Base-by-base conservation (phyloP, 1,140 invertebrate species). In the Marisa cornuarietis region DNA sequence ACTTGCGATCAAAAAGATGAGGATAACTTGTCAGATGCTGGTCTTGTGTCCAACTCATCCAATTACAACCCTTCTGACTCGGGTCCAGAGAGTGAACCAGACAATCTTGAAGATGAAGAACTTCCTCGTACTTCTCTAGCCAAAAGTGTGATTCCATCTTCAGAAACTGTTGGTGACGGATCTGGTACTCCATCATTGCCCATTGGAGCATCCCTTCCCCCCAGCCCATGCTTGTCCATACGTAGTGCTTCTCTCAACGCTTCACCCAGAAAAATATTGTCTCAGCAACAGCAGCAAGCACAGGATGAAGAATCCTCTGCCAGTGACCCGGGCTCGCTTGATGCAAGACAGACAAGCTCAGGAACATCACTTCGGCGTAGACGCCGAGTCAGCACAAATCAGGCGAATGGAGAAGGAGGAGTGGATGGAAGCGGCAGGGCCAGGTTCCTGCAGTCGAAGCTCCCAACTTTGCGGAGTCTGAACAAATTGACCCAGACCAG, bases 31-130 rank as follows among this genome's bases (percentile, higher is more conserved):
- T 77, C 76, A 13, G 76, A 77, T 51, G 68, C 76, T 20, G 76
- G 76, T 54, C 76, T 68, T 52, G 76, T 77, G 42, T 77, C 76
- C 49, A 77, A 77, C 49, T 77, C 76, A 22, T 82, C 81, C 73
- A 82, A 82, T 52, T 82, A 82, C 77, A 82, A 79, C 62, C 78
- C 81, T 8, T 82, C 81, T 9, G 81, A 82, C 49, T 82, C 81
- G 1, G 81, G 78, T 68, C 69, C 72, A 51, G 81, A 84, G 16
- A 82, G 79, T 63, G 84, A 85, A 24, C 79, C 63, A 52, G 76
- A 77, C 26, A 77, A 77, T 65, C 65, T 31, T 54, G 76, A 77
- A 42, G 76, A 77, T 20, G 62, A 49, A n/a, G 74, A 76, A 61
- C 51, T 14, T 20, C 58, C 65, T 20, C 58, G 61, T 42, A 63